Evolutionary conservation across 2,888 invertebrate genomes (phyloP).

Genomic region (Malachius bipustulatus): DNA sequence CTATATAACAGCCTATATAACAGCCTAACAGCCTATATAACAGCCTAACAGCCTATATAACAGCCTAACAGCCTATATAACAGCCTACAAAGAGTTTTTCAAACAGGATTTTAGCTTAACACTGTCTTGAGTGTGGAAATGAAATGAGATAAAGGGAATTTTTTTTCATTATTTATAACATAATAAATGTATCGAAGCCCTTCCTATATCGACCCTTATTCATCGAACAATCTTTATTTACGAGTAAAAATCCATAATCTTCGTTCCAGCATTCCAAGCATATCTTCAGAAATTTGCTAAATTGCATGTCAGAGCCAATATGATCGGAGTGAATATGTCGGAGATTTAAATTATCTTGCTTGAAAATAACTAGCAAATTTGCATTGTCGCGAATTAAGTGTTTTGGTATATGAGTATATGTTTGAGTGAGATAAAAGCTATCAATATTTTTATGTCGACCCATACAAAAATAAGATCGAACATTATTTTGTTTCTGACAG

Average conservation of each 20-base stretch:
- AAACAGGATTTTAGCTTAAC: no score
- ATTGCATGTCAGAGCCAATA: constrained; percentile 17
- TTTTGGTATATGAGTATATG: constrained; percentile 27
- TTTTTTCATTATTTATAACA: no score
- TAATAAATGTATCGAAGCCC: no score
- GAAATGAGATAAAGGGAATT: no score
- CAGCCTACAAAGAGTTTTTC: no score
- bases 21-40: no score
- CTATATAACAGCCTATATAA: no score
- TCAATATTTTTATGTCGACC: constrained; percentile 26
- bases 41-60: no score
- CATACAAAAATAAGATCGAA: constrained; percentile 26
- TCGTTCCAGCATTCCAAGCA: constrained; percentile 24
- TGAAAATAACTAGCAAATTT: constrained; percentile 27
- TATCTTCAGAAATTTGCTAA: constrained; percentile 21
- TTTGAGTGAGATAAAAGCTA: constrained; percentile 27
- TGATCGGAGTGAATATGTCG: constrained; percentile 19
- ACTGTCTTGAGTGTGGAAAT: no score
- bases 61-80: no score
- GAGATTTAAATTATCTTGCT: constrained; percentile 27
- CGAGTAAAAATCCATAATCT: constrained; percentile 22
- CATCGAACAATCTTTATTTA: constrained; percentile 22
- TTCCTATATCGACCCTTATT: constrained; percentile 21
- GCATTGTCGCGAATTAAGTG: constrained; percentile 28
- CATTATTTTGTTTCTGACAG: constrained; percentile 25